Conservation (phyloP, 2,797 vertebrate genomes). For the Nannoperca australis region DNA sequence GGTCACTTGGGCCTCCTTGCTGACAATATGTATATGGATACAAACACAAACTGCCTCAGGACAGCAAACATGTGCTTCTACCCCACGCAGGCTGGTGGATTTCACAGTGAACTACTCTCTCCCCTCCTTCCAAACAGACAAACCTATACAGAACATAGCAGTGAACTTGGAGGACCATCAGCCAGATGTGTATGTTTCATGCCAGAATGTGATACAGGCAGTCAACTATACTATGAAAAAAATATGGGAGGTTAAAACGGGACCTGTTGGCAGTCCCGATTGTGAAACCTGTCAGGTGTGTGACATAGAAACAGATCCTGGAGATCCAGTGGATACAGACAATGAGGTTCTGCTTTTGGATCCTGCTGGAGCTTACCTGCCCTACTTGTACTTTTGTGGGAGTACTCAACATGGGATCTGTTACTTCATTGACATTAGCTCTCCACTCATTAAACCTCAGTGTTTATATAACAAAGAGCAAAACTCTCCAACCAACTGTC, state of each 20-base stretch:
- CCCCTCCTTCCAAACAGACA: constrained; percentile 78
- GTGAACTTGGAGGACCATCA: constrained; percentile 43
- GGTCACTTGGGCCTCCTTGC: constrained; percentile 75
- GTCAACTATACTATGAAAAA: constrained; percentile 69
- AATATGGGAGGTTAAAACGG: constrained; percentile 86
- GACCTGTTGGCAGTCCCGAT: constrained; percentile 85
- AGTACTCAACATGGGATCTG: constrained; percentile 89
- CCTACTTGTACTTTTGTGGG: constrained; percentile 90
- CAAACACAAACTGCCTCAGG: constrained; percentile 74
- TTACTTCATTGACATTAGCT: constrained; percentile 73
- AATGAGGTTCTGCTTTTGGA: constrained; percentile 90
- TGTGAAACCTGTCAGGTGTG: constrained; percentile 89
- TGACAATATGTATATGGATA: constrained; percentile 83
- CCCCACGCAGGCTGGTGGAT: constrained; percentile 76
- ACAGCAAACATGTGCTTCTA: constrained; percentile 80
- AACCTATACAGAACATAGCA: constrained; percentile 88
- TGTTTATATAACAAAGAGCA: constrained; percentile 85
- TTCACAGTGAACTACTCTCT: constrained; percentile 87
- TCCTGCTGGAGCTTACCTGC: constrained; percentile 25
- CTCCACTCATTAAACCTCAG: background rate
- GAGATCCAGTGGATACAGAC: constrained; percentile 84
- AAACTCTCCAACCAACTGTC: constrained; percentile 83
- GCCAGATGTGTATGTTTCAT: constrained; percentile 84
- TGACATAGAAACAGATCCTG: constrained; percentile 54
- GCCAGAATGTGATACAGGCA: constrained; percentile 88